phyloP scores from a whole-genome alignment of 2,888 invertebrate genomes.

The Sclerodermus sp. region DNA sequence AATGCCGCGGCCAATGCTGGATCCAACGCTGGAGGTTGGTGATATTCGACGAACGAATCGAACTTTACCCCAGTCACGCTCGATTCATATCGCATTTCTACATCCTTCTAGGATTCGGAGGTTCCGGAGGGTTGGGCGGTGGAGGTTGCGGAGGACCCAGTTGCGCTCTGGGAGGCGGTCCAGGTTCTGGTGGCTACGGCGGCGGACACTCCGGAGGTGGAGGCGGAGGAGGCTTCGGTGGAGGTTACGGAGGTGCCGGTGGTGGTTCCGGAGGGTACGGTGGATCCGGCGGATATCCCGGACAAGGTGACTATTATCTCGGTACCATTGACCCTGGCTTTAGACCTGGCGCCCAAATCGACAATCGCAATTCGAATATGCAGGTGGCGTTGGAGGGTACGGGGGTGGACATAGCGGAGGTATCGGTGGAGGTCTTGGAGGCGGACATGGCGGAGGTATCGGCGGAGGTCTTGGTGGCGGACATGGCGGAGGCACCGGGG shows the following conservation, averaged over 20 bases:
- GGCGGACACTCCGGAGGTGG: slow-evolving; percentile 1
- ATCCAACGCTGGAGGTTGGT: not conserved
- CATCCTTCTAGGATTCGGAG: not conserved
- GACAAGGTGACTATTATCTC: too few relatives aligned
- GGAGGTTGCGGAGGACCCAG: not conserved
- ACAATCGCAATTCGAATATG: too few relatives aligned
- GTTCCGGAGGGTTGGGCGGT: not conserved
- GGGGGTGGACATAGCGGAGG: slow-evolving; percentile 5
- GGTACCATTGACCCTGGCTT: too few relatives aligned
- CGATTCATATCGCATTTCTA: too few relatives aligned
- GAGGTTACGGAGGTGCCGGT: not conserved
- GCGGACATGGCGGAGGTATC: not conserved
- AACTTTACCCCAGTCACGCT: not conserved
- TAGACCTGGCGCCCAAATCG: too few relatives aligned
- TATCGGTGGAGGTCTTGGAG: not conserved
- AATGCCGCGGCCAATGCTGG: not conserved
- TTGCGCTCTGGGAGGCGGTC: not conserved
- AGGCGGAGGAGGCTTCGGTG: slow-evolving; percentile 1
- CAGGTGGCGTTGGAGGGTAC: too few relatives aligned
- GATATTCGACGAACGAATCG: not conserved
- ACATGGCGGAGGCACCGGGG: slow-evolving; percentile 2
- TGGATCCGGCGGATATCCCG: slow-evolving; percentile 2
- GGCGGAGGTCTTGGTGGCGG: slow-evolving; percentile 3
- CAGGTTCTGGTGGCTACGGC: slow-evolving; percentile 6
- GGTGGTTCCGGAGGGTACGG: slow-evolving; percentile 3